Evolutionary conservation across 2,888 invertebrate genomes (phyloP), one percentile per base, ranked within the genome.

Genomic region (Pachliopta kotzebuea): DNA sequence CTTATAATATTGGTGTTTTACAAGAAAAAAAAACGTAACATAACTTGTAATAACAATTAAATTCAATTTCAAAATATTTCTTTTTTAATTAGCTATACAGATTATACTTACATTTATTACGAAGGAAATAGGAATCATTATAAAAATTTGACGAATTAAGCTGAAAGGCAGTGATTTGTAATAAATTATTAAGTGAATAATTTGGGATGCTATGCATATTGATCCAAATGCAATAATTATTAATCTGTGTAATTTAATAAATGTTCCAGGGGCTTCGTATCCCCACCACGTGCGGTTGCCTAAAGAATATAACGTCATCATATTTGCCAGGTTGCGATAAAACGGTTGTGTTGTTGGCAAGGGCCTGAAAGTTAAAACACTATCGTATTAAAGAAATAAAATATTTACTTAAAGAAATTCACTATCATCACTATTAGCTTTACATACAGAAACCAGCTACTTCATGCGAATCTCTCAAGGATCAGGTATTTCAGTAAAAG

Each of bases 271-370:
- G n/a, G 21, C 21, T 23, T 56, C 14, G 42, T 58, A 70, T 8
- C 70, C 68, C 70, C 68, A 70, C 68, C 69, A 70, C 4, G 45
- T 54, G 26, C 58, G 59, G n/a, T 65, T 52, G 9, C 67, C 67
- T 23, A 68, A 37, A 17, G 50, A 23, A 9, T 56, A 60, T 17
- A 57, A 52, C n/a, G 60, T 61, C 62, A 67, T 61, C 14, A 56
- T 42, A 17, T 52, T 60, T 7, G 63, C 59, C 6, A 69, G 56
- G 21, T 66, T 26, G 17, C 60, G 50, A 52, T 69, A 69, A 56
- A 68, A 63, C 7, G 23, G 49, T 31, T 69, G 67, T 14, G 64
- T 11, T 37, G 53, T 64, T 37, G 69, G 69, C 8, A 29, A 21
- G n/a, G 53, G 37, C 17, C 69, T 69, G 63, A 31, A 69, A 65